Base-by-base conservation (phyloP, 2,888 invertebrate species). In the Melanargia galathea region DNA sequence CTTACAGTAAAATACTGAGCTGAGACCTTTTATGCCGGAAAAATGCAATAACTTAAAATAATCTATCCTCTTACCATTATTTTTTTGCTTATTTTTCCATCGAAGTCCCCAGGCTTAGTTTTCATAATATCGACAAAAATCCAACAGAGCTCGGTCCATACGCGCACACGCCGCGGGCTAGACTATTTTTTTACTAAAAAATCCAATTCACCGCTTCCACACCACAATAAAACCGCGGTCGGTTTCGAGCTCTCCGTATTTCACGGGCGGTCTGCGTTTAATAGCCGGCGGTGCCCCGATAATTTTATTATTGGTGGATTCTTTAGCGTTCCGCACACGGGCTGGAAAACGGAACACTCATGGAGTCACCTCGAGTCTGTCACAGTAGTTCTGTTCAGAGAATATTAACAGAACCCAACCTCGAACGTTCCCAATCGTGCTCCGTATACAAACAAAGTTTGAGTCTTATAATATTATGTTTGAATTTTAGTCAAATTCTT, bases 221-320 rank as follows among this genome's bases (percentile, higher is more conserved):
- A 49, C 55, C 35, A 63, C 60, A 61, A 66, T 40, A 46, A 61
- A 58, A 63, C 63, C 63, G 26, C 66, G 38, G 38, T 33, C 57
- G 48, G 71, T 67, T 76, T 77, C 79, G 75, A 75, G 75, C 75
- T 76, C 77, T 79, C 76, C 77, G 81, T 83, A 86, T 87, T 89
- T 89, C 86, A 87, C 85, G 82, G 80, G 79, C 85, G 84, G 88
- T 82, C 90, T 90, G 90, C 89, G 81, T 86, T 89, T 90, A 90
- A 90, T 88, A 84, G 90, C 85, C 77, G 78, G 79, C 81, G 84
- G 87, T 83, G 81, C 81, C 79, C 83, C 86, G 86, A 90, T 90
- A 90, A 90, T 90, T 90, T 90, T 88, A 90, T 90, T 90, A 90
- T 88, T 83, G 85, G 85, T 75, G 83, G 74, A 83, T 88, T 88